Evolutionary conservation across 2,888 invertebrate genomes (phyloP).

Genomic region (Ophion costatus): DNA sequence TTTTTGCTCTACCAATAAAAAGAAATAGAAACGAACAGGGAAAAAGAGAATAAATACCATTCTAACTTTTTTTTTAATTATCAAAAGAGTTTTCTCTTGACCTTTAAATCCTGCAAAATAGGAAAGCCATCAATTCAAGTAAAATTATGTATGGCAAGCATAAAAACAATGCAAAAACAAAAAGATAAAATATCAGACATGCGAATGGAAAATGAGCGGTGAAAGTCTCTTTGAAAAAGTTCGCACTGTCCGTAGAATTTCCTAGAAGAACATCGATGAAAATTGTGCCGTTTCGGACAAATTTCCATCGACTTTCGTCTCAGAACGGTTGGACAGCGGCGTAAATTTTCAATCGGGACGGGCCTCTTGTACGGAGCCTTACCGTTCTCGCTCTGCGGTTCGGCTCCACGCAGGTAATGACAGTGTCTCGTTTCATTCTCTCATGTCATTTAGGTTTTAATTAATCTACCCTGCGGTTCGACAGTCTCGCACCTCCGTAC

Average conservation of each 20-base stretch:
- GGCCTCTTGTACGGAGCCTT: slow-evolving; percentile 72
- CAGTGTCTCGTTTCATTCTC: slow-evolving; percentile 83
- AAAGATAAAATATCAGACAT: slow-evolving; percentile 36
- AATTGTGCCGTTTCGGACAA: too few relatives aligned
- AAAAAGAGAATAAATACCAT: too few relatives aligned
- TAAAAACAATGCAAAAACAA: neutral
- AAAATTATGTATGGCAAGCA: neutral
- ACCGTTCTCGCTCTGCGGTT: slow-evolving; percentile 82
- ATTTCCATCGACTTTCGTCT: neutral
- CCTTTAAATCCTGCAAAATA: too few relatives aligned
- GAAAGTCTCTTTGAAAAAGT: neutral
- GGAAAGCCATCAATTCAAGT: too few relatives aligned
- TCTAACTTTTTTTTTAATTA: too few relatives aligned
- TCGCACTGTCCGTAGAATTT: neutral
- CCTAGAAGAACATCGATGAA: too few relatives aligned
- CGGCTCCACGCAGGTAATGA: slow-evolving; percentile 82
- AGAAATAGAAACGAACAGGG: too few relatives aligned
- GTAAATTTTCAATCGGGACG: slow-evolving; percentile 3
- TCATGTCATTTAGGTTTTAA: slow-evolving; percentile 78
- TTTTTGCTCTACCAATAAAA: too few relatives aligned
- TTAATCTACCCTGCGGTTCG: slow-evolving; percentile 69
- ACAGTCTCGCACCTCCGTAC: slow-evolving; percentile 72
- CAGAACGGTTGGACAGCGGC: neutral
- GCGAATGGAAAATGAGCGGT: slow-evolving; percentile 44
- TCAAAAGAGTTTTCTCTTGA: too few relatives aligned